Evolutionary conservation across 2,888 invertebrate genomes (phyloP), one percentile per base, ranked within the genome.

Genomic region (Himalopsyche kuldschensis): DNA sequence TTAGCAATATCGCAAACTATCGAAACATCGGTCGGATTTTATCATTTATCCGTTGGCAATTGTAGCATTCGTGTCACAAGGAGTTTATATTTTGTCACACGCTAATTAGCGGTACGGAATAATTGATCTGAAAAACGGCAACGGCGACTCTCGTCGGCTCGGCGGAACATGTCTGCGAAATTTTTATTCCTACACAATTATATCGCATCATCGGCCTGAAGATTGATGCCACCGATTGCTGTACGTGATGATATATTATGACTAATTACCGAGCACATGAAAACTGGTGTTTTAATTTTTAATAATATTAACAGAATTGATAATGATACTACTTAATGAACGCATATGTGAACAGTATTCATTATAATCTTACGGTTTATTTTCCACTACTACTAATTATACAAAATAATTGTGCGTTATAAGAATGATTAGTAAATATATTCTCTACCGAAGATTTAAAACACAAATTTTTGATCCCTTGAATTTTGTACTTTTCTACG

Each of bases 41-140:
- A 55, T 55, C 55, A 55, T 55, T n/a, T 55, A 55, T 55, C n/a
- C 8, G 4, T 55, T 55, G 24, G 55, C 24, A 55, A 55, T 24
- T 20, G n/a, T 55, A 20, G 55, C 8, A 41, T n/a, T 31, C 30
- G 75, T 75, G 75, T 75, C 11, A 8, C 41, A 78, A 35, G 24
- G 79, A 79, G 48, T 27, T 27, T 55, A 30, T 17, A 30, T 69
- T 81, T 35, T 81, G 81, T 84, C 81, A 78, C 84, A 84, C 84
- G 84, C 75, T 81, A 81, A 84, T 84, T 84, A 80, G 55, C 69
- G n/a, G 41, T 41, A 63, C 75, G 69, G 83, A 83, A 81, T 83
- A 83, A 83, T 83, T 81, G 46, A 63, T 41, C n/a, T 47, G 83
- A 24, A 80, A 83, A 80, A 83, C 41, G 41, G 41, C 41, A 41